Percentiles rank a stretch among this genome's conserved stretches.
Conservation (phyloP, 1,140 invertebrate genomes). For the Philotrypesis tridentata region DNA sequence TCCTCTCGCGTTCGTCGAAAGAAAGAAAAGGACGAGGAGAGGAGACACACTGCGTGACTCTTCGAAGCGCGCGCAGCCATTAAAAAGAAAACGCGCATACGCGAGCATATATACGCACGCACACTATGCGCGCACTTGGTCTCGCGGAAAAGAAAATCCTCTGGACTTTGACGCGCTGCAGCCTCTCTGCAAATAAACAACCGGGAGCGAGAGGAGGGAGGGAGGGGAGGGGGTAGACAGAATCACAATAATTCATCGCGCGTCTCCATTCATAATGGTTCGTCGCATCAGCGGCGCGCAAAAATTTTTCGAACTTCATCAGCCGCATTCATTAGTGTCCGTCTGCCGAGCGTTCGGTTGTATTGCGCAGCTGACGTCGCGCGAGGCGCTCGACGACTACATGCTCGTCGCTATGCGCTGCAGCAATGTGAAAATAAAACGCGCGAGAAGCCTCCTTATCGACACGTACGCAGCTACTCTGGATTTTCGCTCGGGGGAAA, state of each 20-base stretch:
- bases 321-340: neutral
- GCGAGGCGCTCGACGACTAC: too few species aligned
- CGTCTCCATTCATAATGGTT: neutral
- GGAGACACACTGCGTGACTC: neutral
- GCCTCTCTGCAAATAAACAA: neutral
- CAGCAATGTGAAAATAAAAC: too few species aligned
- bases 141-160: neutral
- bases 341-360: neutral
- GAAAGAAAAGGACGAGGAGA: too few species aligned
- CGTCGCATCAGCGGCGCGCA: neutral
- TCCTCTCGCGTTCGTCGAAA: neutral
- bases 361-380: neutral
- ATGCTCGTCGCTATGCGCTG: too few species aligned
- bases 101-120: neutral
- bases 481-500: neutral
- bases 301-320: neutral
- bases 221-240: too few species aligned
- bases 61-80: neutral
- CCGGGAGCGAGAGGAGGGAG: too few species aligned
- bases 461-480: too few species aligned
- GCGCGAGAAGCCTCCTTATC: too few species aligned
- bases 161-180: neutral
- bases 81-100: neutral
- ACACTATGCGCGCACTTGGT: too few species aligned
- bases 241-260: neutral